Conservation (phyloP, 2,797 vertebrate species). For the Choloepus didactylus region DNA sequence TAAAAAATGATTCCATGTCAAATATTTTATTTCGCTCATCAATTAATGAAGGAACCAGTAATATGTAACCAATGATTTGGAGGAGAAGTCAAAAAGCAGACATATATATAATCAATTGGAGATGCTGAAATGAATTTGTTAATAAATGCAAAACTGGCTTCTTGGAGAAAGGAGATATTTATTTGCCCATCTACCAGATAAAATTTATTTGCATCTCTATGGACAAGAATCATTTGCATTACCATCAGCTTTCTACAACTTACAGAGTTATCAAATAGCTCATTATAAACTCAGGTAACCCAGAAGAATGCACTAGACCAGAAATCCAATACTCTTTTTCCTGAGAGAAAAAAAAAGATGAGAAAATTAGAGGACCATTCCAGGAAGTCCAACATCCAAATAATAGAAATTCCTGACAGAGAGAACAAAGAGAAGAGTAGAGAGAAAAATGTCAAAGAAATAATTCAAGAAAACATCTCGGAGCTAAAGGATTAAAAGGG, state of each 20-base stretch:
- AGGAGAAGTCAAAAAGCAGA: constrained; percentile 23
- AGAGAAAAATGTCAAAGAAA: not conserved
- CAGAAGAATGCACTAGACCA: not conserved
- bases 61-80: not conserved
- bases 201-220: not conserved
- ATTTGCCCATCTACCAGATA: not conserved
- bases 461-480: not conserved
- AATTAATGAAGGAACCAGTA: not conserved
- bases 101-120: not conserved
- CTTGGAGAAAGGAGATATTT: not conserved
- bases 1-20: not conserved
- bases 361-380: not conserved
- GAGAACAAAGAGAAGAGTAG: not conserved
- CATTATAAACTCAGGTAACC: not conserved
- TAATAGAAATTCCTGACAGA: not conserved
- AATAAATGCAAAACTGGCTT: not conserved
- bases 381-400: not conserved
- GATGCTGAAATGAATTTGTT: not conserved
- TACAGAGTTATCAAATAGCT: not conserved
- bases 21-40: constrained; percentile 26
- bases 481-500: not conserved
- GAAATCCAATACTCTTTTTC: not conserved
- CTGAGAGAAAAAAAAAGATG: not conserved
- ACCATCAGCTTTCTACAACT: constrained; percentile 17
- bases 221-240: not conserved